Percentiles rank a stretch among this genome's conserved stretches.
Conservation (phyloP, 2,888 invertebrate species). For the Ptychoptera albimana region DNA sequence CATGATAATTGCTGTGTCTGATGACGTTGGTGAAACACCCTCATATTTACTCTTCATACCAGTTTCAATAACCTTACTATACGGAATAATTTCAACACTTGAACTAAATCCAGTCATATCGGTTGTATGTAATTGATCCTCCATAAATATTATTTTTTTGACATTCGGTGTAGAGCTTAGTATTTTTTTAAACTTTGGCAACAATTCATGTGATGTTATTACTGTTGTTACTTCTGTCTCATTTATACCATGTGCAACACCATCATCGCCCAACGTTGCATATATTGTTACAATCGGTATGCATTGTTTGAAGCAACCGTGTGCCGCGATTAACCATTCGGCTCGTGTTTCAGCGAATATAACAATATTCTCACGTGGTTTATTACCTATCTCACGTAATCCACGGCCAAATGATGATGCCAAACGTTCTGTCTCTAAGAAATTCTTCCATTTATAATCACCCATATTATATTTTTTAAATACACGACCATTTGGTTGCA, state of each 20-base stretch:
- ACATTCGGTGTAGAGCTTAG: constrained; percentile 56
- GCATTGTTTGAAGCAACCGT: constrained; percentile 90
- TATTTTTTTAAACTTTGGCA: constrained; percentile 77
- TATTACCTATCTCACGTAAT: constrained; percentile 60
- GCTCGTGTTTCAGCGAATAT: constrained; percentile 95
- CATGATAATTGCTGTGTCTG: constrained; percentile 93
- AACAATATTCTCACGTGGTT: constrained; percentile 59
- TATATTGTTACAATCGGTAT: constrained; percentile 94
- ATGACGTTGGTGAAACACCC: constrained; percentile 41
- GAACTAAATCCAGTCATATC: constrained; percentile 53
- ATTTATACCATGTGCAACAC: constrained; percentile 89
- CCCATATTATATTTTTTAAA: constrained; percentile 97
- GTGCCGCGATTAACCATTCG: constrained; percentile 95
- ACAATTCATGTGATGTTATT: constrained; percentile 80
- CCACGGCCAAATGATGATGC: constrained; percentile 72
- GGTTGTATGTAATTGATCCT: constrained; percentile 65
- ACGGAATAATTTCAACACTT: constrained; percentile 56
- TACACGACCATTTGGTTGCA: constrained; percentile 82
- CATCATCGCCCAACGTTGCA: constrained; percentile 92
- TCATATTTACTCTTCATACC: constrained; percentile 39
- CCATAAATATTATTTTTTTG: constrained; percentile 70
- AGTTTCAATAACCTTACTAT: constrained; percentile 48
- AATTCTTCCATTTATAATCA: constrained; percentile 81
- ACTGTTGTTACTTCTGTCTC: constrained; percentile 91
- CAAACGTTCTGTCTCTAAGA: constrained; percentile 52